Evolutionary conservation across 2,797 vertebrate species (phyloP).

Genomic region (Cossypha polioptera): DNA sequence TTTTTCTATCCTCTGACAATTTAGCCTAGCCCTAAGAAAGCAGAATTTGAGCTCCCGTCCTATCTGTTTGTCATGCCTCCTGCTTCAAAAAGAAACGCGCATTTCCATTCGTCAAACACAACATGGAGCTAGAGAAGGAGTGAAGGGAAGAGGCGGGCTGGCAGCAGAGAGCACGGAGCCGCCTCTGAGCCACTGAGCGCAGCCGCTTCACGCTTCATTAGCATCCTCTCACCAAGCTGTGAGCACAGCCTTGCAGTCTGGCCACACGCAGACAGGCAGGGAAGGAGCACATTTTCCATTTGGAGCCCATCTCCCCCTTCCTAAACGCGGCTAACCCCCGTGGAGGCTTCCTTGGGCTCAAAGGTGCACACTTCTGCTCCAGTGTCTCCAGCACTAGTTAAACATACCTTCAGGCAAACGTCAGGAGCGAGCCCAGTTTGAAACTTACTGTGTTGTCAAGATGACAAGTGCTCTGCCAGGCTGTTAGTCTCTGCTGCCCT

Average conservation of each 20-base stretch:
- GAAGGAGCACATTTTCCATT: neutral
- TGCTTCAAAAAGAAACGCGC: constrained; percentile 52
- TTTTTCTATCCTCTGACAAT: neutral
- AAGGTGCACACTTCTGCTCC: neutral
- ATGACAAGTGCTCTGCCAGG: constrained; percentile 4
- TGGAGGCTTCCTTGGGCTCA: neutral
- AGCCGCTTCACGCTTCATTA: constrained; percentile 66
- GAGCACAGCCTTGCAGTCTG: constrained; percentile 47
- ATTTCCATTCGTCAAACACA: constrained; percentile 62
- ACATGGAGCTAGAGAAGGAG: neutral
- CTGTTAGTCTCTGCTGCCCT: constrained; percentile 28
- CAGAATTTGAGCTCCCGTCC: neutral
- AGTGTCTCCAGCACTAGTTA: neutral
- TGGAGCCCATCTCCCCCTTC: neutral
- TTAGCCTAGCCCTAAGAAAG: neutral
- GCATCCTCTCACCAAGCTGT: constrained; percentile 52
- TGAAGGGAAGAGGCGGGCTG: constrained; percentile 54
- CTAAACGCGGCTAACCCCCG: neutral
- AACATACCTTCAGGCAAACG: constrained; percentile 27
- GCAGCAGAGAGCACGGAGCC: constrained; percentile 51
- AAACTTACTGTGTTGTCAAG: neutral
- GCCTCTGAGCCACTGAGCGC: constrained; percentile 30
- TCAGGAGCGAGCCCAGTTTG: constrained; percentile 9
- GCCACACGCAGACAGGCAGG: neutral
- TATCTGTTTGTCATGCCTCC: neutral